These are phyloP conservation scores for Callinectes sapidus DNA, from an alignment of 2,888 invertebrate species.

Conservation along the genomic window DNA sequence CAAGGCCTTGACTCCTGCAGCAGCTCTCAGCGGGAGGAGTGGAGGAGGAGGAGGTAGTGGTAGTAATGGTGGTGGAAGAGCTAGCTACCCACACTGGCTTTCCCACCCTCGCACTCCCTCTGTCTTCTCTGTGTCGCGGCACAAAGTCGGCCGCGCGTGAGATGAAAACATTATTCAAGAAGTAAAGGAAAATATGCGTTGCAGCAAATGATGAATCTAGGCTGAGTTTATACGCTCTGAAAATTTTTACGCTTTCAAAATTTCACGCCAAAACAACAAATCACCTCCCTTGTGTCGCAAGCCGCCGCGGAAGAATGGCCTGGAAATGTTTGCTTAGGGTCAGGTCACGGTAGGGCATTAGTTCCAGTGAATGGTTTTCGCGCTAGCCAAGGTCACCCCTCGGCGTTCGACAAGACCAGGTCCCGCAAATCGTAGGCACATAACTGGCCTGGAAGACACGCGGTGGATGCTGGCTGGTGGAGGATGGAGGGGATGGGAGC, in stretches of 20 bases:
- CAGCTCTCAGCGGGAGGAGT: not conserved
- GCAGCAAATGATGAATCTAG: not conserved
- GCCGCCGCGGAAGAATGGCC: not conserved
- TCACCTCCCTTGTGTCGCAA: not conserved
- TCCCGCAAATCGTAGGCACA: constrained; percentile 10
- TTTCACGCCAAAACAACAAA: not conserved
- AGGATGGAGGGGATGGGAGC: constrained; percentile 12
- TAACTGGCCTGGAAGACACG: constrained; percentile 33
- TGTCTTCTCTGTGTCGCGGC: not conserved
- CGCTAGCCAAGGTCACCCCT: not conserved
- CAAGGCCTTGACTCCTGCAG: constrained; percentile 17
- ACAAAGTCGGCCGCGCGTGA: not conserved
- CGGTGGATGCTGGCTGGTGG: not conserved
- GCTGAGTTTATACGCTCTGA: not conserved
- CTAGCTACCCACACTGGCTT: not conserved
- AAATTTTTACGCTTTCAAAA: not conserved
- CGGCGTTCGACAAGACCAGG: not conserved
- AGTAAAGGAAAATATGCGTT: not conserved
- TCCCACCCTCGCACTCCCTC: not conserved
- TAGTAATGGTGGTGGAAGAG: too few relatives aligned
- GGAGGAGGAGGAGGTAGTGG: not conserved
- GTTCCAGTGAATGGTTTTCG: constrained; percentile 5
- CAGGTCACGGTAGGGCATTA: constrained; percentile 47
- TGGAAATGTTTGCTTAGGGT: constrained; percentile 24
- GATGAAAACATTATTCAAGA: not conserved